phyloP scores from a whole-genome alignment of 1,140 invertebrate genomes.

The Drosophila simulans region DNA sequence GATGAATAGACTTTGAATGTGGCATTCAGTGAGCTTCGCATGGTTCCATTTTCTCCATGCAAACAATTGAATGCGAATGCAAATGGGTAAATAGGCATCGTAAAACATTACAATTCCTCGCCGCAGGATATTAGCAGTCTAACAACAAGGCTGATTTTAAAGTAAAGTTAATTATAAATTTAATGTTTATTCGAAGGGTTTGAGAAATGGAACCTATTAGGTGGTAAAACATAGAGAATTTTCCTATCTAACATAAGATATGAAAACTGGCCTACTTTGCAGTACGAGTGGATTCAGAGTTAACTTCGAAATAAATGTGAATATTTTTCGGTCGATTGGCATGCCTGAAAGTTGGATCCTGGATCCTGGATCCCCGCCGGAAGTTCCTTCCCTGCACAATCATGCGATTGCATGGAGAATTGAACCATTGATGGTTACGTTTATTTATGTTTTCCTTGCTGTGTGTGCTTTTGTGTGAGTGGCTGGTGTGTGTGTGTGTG shows the following conservation, averaged over 20 bases:
- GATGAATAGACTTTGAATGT: slow-evolving; percentile 4
- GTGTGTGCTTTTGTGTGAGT: slow-evolving; percentile 1
- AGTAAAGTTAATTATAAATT: background rate
- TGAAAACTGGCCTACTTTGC: too few species aligned
- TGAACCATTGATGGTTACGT: slow-evolving; percentile 69
- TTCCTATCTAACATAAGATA: background rate
- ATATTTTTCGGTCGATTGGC: slow-evolving; percentile 21
- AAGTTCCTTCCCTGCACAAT: slow-evolving; percentile 17
- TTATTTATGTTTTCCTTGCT: slow-evolving; percentile 64
- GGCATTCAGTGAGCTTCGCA: slow-evolving; percentile 1
- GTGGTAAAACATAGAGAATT: background rate
- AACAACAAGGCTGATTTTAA: background rate
- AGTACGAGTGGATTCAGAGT: slow-evolving; percentile 7
- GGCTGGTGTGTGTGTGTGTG: slow-evolving; percentile 18
- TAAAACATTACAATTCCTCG: background rate
- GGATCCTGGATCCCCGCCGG: background rate
- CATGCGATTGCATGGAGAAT: slow-evolving; percentile 55
- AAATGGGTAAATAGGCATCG: slow-evolving; percentile 1
- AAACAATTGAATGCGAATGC: slow-evolving; percentile 9
- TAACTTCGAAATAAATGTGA: slow-evolving; percentile 58
- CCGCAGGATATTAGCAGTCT: background rate
- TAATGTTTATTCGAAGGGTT: background rate
- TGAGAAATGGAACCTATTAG: background rate
- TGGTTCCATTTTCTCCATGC: background rate
- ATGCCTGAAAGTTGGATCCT: slow-evolving; percentile 1